These are phyloP conservation scores for Latrodectus elegans DNA, from an alignment of 2,888 invertebrate species.

Conservation along the genomic window DNA sequence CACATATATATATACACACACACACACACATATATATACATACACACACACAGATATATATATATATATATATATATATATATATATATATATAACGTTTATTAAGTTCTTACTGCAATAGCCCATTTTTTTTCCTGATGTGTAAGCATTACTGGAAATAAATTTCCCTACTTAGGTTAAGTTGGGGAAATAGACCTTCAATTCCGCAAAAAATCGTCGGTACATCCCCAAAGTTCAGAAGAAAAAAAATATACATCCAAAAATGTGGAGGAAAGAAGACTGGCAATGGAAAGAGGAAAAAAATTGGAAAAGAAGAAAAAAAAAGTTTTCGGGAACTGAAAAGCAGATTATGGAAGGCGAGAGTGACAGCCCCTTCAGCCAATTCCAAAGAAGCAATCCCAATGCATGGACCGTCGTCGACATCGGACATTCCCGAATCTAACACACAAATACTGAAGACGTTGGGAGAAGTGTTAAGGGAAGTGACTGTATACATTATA, in stretches of 20 bases:
- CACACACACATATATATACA: no score
- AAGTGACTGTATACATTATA: conserved; percentile 9
- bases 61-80: no score
- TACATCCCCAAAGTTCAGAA: conserved; percentile 39
- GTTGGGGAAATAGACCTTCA: conserved; percentile 59
- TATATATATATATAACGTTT: no score
- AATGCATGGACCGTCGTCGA: conserved; percentile 13
- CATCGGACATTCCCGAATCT: conserved; percentile 39
- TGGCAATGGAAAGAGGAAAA: neutral
- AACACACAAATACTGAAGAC: neutral
- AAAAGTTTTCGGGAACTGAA: conserved; percentile 24
- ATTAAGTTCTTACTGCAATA: no score
- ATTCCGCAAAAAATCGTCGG: conserved; percentile 20
- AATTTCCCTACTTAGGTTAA: conserved; percentile 49
- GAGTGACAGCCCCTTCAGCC: conserved; percentile 64
- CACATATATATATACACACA: no score
- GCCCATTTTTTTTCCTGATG: neutral
- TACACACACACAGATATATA: no score
- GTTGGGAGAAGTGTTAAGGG: neutral
- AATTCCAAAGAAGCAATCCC: conserved; percentile 57
- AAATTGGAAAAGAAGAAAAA: neutral
- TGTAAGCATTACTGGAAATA: conserved; percentile 26
- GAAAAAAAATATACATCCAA: neutral
- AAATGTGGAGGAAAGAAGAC: no score
- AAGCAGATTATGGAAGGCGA: conserved; percentile 66